Evolutionary conservation across 1,140 invertebrate genomes (phyloP), one percentile per base, ranked within the genome.

Genomic region (Solen grandis): DNA sequence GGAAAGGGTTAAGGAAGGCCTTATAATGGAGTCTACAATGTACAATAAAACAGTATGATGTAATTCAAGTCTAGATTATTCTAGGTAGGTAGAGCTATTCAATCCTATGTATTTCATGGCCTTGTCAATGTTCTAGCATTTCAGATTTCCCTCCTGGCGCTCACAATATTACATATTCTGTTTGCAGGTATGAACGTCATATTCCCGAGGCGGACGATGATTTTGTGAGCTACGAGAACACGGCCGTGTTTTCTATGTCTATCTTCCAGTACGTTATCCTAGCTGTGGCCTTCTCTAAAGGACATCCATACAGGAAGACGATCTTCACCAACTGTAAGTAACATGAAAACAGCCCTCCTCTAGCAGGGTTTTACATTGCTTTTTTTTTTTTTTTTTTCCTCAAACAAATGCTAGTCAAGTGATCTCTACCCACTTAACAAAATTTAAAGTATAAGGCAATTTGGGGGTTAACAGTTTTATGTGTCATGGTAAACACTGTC

Each of bases 261-360:
- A 94, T 95, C 72, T 97, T 96, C 92, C 97, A 98, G 90, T 98
- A 98, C 89, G 95, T 98, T 22, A 96, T 96, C 38, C 93, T 98
- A 82, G 97, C 97, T 0, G 93, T 97, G 60, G 95, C 97, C 8
- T 98, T 97, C 91, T 96, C 96, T 0, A 97, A 97, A 91, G 97
- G 97, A 0, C 94, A 95, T 25, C 98, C 98, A 0, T 99, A 98
- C 88, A 86, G 91, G 68, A 90, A 86, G 75, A 82, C 84, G 10
- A 87, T 92, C 36, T 91, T 88, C 60, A 84, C 87, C 31, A 92
- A 92, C 77, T 89, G 90, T 92, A 84, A 88, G 89, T 90, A 38
- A 16, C 10, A 35, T n/a, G 14, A n/a, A 10, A 13, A 13, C 10
- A 19, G 8, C 10, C 22, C 8, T 59, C 55, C 14, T 19, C 8